Percentiles rank a stretch among this genome's conserved stretches.
Conservation (phyloP, 2,797 vertebrate species). For the Channallabes apus region DNA sequence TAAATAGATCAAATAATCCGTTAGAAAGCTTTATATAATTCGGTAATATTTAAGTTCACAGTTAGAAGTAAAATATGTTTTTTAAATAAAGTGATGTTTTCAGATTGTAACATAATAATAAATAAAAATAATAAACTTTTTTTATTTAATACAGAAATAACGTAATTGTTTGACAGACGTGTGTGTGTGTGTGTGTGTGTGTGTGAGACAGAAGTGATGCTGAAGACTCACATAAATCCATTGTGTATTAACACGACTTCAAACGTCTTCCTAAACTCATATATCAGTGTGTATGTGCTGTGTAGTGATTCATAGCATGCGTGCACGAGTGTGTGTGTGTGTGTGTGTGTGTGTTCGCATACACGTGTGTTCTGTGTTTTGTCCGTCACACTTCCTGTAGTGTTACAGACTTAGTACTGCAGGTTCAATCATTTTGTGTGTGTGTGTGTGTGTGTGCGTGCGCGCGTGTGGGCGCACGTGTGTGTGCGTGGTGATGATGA, state of each 20-base stretch:
- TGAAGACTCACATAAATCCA: slow-evolving; percentile 48
- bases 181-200: slow-evolving; percentile 26
- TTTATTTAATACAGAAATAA: too few relatives aligned
- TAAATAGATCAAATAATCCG: too few relatives aligned
- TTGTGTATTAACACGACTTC: slow-evolving; percentile 49
- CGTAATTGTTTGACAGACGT: neutral
- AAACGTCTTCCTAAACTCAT: slow-evolving; percentile 58
- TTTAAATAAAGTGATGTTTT: too few relatives aligned
- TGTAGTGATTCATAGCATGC: slow-evolving; percentile 59
- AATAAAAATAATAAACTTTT: too few relatives aligned
- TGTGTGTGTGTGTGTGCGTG: neutral
- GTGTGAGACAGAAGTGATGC: slow-evolving; percentile 38
- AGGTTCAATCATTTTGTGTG: slow-evolving; percentile 26
- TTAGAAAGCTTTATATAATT: too few relatives aligned
- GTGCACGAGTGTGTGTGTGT: slow-evolving; percentile 45
- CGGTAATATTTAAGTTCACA: too few relatives aligned
- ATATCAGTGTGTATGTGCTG: slow-evolving; percentile 63
- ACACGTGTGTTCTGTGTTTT: slow-evolving; percentile 66
- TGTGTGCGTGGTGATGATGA: neutral
- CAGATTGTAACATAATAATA: too few relatives aligned
- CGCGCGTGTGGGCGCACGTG: neutral
- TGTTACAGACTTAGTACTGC: slow-evolving; percentile 35
- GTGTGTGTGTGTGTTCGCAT: slow-evolving; percentile 54
- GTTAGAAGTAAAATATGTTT: too few relatives aligned
- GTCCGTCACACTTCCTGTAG: slow-evolving; percentile 64